These are phyloP conservation scores for Eueremaeus valkanovi DNA, from an alignment of 2,888 invertebrate species.

Conservation along the genomic window DNA sequence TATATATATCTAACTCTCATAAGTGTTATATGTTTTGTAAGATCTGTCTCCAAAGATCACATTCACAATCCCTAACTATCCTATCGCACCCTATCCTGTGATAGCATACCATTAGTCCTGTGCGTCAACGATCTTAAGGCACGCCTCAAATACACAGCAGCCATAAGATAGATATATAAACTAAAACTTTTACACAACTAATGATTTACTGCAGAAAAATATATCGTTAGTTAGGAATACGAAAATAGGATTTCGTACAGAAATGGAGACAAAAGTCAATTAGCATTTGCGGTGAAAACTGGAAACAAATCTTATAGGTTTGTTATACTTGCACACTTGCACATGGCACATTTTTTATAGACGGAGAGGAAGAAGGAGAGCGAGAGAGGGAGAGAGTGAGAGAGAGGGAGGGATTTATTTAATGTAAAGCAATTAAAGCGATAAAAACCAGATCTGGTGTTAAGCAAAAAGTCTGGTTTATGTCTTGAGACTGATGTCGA, in stretches of 20 bases:
- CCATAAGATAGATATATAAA: too few relatives aligned
- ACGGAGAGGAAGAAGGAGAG: not conserved
- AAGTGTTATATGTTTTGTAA: not conserved
- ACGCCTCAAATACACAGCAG: not conserved
- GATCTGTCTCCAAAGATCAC: not conserved
- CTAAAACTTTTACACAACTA: too few relatives aligned
- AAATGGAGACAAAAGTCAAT: too few relatives aligned
- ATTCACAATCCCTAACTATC: not conserved
- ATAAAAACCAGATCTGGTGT: slow-evolving; percentile 1
- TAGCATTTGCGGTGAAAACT: too few relatives aligned
- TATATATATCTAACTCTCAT: not conserved
- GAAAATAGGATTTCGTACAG: too few relatives aligned
- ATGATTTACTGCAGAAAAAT: too few relatives aligned
- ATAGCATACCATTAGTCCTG: not conserved
- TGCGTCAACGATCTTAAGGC: not conserved
- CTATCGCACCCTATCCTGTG: slow-evolving; percentile 12
- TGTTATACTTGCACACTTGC: too few relatives aligned
- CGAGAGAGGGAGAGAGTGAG: too few relatives aligned
- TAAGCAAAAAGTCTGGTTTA: not conserved
- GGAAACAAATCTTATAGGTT: too few relatives aligned
- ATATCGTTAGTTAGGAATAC: too few relatives aligned
- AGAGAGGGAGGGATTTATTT: not conserved
- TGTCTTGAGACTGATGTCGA: not conserved
- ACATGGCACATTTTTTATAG: too few relatives aligned
- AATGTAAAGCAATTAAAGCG: slow-evolving; percentile 12